Evolutionary conservation across 2,888 invertebrate species (phyloP).

Genomic region (Archips crataeganus): DNA sequence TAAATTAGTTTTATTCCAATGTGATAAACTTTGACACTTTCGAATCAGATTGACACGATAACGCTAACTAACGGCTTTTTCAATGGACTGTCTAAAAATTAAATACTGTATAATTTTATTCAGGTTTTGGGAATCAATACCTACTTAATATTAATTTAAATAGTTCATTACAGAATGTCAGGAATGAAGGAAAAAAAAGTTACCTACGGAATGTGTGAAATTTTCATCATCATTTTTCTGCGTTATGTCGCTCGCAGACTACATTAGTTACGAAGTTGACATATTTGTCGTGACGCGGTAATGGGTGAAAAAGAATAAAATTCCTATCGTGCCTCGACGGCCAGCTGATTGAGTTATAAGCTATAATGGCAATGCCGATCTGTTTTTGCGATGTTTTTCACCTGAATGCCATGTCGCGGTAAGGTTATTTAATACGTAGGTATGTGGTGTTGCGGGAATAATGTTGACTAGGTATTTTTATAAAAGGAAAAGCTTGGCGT

Average conservation of each 20-base stretch:
- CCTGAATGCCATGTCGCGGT: slow-evolving; percentile 68
- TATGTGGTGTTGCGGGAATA: slow-evolving; percentile 56
- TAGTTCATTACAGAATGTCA: background rate
- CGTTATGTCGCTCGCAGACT: slow-evolving; percentile 57
- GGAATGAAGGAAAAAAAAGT: background rate
- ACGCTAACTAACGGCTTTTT: background rate
- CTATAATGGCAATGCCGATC: slow-evolving; percentile 80
- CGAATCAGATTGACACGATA: slow-evolving; percentile 5
- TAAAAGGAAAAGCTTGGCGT: background rate
- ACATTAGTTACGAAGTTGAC: slow-evolving; percentile 62
- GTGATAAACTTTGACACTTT: slow-evolving; percentile 10
- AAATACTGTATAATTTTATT: background rate
- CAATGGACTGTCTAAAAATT: background rate
- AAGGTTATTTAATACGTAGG: slow-evolving; percentile 41
- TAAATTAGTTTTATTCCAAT: background rate
- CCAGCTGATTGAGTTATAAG: slow-evolving; percentile 83
- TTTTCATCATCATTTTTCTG: slow-evolving; percentile 65
- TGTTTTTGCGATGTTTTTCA: slow-evolving; percentile 82
- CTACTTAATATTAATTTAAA: background rate
- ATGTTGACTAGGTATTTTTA: slow-evolving; percentile 8
- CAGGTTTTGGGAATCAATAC: background rate
- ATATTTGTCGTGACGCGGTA: slow-evolving; percentile 66
- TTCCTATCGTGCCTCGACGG: slow-evolving; percentile 70
- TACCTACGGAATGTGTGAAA: slow-evolving; percentile 66
- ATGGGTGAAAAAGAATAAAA: slow-evolving; percentile 80